Conservation (phyloP, 2,797 vertebrate genomes). For the Furcifer pardalis region DNA sequence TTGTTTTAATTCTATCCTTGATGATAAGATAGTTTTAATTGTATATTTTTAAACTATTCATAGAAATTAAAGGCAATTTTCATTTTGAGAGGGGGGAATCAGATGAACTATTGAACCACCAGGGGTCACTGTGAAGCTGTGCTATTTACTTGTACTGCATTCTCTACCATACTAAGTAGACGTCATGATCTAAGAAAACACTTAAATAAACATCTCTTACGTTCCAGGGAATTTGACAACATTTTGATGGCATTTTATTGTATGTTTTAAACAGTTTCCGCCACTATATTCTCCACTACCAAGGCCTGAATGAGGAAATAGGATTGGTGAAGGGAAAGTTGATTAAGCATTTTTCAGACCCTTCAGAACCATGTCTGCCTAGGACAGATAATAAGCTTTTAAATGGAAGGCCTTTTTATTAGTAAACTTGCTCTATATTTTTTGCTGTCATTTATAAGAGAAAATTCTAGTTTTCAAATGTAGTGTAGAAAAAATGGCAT, state of each 20-base stretch:
- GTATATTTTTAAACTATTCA: neutral
- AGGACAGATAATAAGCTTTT: too few relatives aligned
- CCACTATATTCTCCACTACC: neutral
- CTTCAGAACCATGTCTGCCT: neutral
- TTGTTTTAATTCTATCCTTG: too few relatives aligned
- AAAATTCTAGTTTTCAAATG: neutral
- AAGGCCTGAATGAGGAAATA: neutral
- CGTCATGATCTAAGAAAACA: neutral
- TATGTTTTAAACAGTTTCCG: neutral
- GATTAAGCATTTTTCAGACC: conserved; percentile 3
- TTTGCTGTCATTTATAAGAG: neutral
- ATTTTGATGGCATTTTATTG: neutral
- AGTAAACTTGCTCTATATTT: neutral
- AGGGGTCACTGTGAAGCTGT: conserved; percentile 30
- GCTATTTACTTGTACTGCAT: neutral
- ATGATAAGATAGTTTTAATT: neutral
- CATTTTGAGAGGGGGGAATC: neutral
- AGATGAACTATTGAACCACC: conserved; percentile 1
- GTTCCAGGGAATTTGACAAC: neutral
- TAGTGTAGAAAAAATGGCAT: neutral
- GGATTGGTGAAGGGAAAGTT: neutral
- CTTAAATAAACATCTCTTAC: neutral
- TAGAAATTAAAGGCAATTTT: neutral
- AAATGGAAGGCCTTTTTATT: too few relatives aligned
- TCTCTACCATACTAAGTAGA: too few relatives aligned